Percentiles rank a stretch among this genome's conserved stretches.
phyloP scores from a whole-genome alignment of 2,113 vertebrate species.

The Hydropotes inermis region DNA sequence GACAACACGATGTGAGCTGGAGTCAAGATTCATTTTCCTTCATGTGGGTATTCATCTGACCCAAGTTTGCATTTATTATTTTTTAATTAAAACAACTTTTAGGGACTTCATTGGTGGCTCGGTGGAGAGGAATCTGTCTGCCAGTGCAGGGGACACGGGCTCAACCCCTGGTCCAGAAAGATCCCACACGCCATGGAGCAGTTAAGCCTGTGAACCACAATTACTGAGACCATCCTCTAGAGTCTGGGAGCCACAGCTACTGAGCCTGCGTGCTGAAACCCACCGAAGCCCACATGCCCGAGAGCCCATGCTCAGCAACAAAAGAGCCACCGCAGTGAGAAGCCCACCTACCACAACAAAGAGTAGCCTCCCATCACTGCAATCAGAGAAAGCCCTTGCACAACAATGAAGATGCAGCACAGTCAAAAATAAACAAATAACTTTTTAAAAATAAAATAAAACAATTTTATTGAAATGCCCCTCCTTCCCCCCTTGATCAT shows the following conservation, averaged over 20 bases:
- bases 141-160: neutral
- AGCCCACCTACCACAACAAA: neutral
- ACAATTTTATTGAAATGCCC: neutral
- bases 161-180: neutral
- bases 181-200: neutral
- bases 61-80: too few relatives aligned
- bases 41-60: neutral
- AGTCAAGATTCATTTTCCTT: neutral
- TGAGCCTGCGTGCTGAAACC: neutral
- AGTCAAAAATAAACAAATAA: too few relatives aligned
- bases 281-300: accelerated
- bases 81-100: neutral
- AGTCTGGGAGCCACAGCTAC: neutral
- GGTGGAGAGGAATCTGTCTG: neutral
- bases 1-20: neutral
- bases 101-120: neutral
- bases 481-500: neutral
- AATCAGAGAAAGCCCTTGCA: accelerated
- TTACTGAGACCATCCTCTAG: neutral
- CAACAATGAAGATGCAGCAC: neutral
- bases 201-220: neutral
- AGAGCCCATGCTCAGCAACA: neutral
- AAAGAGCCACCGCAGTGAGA: accelerated
- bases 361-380: neutral
- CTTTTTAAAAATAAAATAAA: too few relatives aligned